Evolutionary conservation across 1,140 invertebrate genomes (phyloP), one percentile per base, ranked within the genome.

Genomic region (Propsilocerus akamusi): DNA sequence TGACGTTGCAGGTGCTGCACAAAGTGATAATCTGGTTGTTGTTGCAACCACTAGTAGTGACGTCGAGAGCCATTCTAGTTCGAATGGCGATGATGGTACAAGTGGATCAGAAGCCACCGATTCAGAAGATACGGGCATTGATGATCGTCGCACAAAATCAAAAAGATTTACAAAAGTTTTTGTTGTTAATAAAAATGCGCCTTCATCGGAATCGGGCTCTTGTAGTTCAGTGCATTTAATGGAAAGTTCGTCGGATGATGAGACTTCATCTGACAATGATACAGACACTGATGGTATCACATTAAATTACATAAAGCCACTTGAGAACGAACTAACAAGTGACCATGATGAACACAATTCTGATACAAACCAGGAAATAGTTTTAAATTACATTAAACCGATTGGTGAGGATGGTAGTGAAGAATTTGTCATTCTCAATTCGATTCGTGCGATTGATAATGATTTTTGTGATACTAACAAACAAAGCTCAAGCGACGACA

Each of bases 101-200:
- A 61, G 56, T 26, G 58, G 57, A 46, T 64, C 62, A 0, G 63
- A 63, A 23, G 59, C 59, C 0, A 55, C 59, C 2, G 63, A 64
- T 37, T 60, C 60, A 0, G 63, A 65, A 49, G 61, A 64, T 26
- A 64, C 2, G 59, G 64, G n/a, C 0, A 59, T 64, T 25, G 60
- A 58, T 10, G 59, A 63, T 54, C 56, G 63, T 0, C 51, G 63
- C 4, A 64, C 67, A n/a, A 75, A 78, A 11, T 69, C 76, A 0
- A 75, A 77, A 11, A 69, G 73, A 17, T 85, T 83, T 58, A 82
- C 81, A 0, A 71, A 77, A 14, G 79, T 84, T 0, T 83, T 83
- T 56, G 73, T 83, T 0, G 80, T 85, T 1, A 85, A 85, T 56
- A 75, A 76, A 5, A 73, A 75, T 37, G 73, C 75, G 25, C 71